phyloP scores from a whole-genome alignment of 2,888 invertebrate genomes.

The Oligia strigilis region DNA sequence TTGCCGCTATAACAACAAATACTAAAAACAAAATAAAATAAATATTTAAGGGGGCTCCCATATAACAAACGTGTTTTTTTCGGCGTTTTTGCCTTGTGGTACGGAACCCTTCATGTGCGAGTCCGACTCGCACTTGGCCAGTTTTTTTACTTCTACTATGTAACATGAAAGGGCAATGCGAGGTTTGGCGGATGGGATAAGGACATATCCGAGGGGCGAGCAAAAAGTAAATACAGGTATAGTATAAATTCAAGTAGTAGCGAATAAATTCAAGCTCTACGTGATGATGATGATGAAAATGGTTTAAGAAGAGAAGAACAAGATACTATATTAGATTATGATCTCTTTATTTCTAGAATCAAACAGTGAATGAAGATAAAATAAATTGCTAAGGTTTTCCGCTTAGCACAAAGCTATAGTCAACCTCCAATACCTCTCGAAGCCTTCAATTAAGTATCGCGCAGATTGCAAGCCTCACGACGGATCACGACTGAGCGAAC shows the following conservation, averaged over 20 bases:
- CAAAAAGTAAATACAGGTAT: slow-evolving; percentile 8
- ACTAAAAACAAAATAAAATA: too few species aligned
- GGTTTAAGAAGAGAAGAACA: neutral
- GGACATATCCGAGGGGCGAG: neutral
- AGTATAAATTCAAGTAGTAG: neutral
- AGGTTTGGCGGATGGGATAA: neutral
- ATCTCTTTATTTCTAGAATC: neutral
- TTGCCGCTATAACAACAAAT: too few species aligned
- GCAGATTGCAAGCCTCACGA: slow-evolving; percentile 35
- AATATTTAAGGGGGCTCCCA: too few species aligned
- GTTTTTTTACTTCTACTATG: neutral
- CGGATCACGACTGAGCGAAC: slow-evolving; percentile 20
- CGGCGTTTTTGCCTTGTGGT: too few species aligned
- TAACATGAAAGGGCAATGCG: slow-evolving; percentile 18
- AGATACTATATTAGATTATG: neutral
- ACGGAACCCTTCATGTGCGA: too few species aligned
- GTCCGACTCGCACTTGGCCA: too few species aligned
- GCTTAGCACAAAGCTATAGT: neutral
- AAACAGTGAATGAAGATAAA: neutral
- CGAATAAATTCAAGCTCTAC: neutral
- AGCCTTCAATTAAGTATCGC: slow-evolving; percentile 45
- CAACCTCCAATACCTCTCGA: slow-evolving; percentile 32
- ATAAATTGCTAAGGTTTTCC: slow-evolving; percentile 13
- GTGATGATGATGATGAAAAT: slow-evolving; percentile 1
- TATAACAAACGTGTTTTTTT: too few species aligned